phyloP scores from a whole-genome alignment of 2,888 invertebrate species.

The Cantharis lateralis region DNA sequence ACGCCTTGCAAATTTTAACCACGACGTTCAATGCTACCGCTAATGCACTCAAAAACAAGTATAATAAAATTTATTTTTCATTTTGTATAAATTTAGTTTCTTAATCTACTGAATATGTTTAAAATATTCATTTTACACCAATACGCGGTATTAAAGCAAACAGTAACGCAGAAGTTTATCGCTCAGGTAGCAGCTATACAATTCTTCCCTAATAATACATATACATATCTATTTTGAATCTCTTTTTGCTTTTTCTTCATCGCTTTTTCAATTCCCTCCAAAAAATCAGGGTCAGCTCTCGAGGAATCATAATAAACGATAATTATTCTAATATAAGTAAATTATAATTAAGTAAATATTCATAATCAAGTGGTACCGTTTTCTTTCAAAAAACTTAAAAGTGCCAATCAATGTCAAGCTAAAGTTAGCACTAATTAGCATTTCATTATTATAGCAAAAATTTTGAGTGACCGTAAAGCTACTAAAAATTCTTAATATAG shows the following conservation, averaged over 20 bases:
- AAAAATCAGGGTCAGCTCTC: too few species aligned
- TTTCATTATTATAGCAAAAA: neutral
- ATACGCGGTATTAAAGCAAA: neutral
- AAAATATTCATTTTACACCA: neutral
- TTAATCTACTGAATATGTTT: neutral
- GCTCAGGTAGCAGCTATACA: neutral
- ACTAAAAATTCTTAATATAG: neutral
- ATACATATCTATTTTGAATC: too few species aligned
- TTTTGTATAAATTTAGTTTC: neutral
- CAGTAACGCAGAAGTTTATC: neutral
- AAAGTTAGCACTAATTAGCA: neutral
- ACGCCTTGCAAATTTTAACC: neutral
- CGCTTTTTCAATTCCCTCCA: too few species aligned
- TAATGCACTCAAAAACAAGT: slow-evolving; percentile 3
- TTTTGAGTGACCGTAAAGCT: neutral
- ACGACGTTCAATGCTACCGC: neutral
- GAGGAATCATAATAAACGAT: too few species aligned
- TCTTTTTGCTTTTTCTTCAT: too few species aligned
- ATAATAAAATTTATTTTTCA: neutral
- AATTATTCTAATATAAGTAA: neutral
- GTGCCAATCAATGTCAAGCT: neutral
- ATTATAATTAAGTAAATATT: neutral
- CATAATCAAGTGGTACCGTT: neutral
- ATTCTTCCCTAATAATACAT: neutral
- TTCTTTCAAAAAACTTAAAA: neutral